Evolutionary conservation across 2,113 vertebrate species (phyloP).

Genomic region (Tupaia chinensis): DNA sequence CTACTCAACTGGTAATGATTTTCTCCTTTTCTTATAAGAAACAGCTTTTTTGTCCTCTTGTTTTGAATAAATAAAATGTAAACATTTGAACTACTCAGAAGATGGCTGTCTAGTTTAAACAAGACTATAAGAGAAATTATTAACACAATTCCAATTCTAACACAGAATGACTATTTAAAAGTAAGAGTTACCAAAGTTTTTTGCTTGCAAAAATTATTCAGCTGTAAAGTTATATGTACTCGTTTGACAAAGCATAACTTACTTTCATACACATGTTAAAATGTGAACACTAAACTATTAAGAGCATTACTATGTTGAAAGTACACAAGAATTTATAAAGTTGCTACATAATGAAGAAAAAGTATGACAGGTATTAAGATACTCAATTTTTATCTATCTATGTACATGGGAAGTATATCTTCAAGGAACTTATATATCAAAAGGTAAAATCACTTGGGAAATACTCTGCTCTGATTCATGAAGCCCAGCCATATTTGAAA

Average conservation of each 20-base stretch:
- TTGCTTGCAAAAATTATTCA: slow-evolving; percentile 5
- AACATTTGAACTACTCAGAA: not conserved
- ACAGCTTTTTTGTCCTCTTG: not conserved
- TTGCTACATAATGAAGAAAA: slow-evolving; percentile 52
- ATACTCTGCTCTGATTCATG: not conserved
- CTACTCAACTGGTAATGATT: not conserved
- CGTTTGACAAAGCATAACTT: slow-evolving; percentile 2
- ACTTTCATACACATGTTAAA: not conserved
- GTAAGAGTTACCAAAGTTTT: not conserved
- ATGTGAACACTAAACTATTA: not conserved
- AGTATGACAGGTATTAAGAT: slow-evolving; percentile 43
- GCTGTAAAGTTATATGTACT: not conserved
- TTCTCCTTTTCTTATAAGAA: not conserved
- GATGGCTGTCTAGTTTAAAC: not conserved
- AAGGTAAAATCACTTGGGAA: slow-evolving; percentile 60
- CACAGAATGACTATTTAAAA: not conserved
- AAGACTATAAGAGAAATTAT: not conserved
- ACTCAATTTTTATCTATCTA: slow-evolving; percentile 73
- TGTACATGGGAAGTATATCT: not conserved
- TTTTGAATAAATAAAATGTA: slow-evolving; percentile 13
- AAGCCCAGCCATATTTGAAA: not conserved
- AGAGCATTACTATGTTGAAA: slow-evolving; percentile 60
- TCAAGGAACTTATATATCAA: slow-evolving; percentile 60
- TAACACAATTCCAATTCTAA: not conserved
- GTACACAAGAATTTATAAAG: slow-evolving; percentile 46